These are phyloP conservation scores for Xenus cinereus DNA, from an alignment of 2,113 vertebrate genomes.

Conservation along the genomic window DNA sequence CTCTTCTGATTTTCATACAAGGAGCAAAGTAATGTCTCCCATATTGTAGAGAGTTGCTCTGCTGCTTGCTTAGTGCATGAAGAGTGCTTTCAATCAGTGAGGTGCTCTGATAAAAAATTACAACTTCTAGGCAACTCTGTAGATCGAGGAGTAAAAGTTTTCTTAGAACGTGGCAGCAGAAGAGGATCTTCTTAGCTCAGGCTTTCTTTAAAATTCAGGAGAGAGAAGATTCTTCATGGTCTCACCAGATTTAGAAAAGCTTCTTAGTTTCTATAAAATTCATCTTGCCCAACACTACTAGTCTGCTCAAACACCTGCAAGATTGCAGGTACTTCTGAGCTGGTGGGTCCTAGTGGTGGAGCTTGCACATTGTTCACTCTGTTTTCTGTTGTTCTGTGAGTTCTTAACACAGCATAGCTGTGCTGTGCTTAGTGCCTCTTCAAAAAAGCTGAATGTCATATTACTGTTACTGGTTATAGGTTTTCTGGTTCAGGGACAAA, in stretches of 20 bases:
- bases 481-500: neutral
- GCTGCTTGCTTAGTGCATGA: neutral
- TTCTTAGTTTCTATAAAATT: neutral
- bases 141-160: neutral
- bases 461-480: neutral
- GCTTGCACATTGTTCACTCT: fast-evolving
- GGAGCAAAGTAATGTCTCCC: neutral
- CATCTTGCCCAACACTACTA: neutral
- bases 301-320: neutral
- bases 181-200: neutral
- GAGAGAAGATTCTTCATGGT: neutral
- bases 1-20: neutral
- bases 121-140: neutral
- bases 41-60: neutral
- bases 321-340: neutral
- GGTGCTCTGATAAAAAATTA: neutral
- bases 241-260: neutral
- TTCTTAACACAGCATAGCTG: neutral
- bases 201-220: neutral
- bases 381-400: neutral
- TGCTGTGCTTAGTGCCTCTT: neutral
- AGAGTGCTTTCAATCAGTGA: neutral
- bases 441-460: neutral
- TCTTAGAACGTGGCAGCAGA: neutral
- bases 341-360: neutral